Percentiles rank a stretch among this genome's conserved stretches.
phyloP scores from a whole-genome alignment of 2,797 vertebrate species.

The Triplophysa bombifrons region DNA sequence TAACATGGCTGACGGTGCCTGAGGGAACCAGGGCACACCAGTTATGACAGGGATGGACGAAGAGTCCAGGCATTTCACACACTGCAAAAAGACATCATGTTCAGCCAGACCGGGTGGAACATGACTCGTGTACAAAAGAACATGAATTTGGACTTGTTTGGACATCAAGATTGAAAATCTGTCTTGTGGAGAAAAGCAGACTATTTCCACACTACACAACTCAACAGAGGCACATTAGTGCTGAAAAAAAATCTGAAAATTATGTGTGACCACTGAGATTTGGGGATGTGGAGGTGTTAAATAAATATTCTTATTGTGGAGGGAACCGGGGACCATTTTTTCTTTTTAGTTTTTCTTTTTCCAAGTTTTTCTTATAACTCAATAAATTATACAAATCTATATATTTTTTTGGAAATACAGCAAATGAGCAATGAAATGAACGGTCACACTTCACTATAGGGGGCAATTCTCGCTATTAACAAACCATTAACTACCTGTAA shows the following conservation, averaged over 20 bases:
- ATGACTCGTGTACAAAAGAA: conserved; percentile 12
- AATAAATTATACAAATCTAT: not conserved
- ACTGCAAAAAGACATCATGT: conserved; percentile 34
- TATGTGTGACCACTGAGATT: not conserved
- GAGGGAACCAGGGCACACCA: conserved; percentile 52
- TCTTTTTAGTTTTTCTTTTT: too few relatives aligned
- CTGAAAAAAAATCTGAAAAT: not conserved
- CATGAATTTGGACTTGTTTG: conserved; percentile 9
- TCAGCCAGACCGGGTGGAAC: conserved; percentile 35
- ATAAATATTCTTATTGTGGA: not conserved
- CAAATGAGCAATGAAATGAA: not conserved
- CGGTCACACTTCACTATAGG: too few relatives aligned
- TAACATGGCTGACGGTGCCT: conserved; percentile 45
- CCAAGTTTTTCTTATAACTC: not conserved
- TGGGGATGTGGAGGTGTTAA: conserved; percentile 10
- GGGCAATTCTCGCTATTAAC: too few relatives aligned
- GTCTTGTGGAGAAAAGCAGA: not conserved
- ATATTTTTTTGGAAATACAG: too few relatives aligned
- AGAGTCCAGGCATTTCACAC: conserved; percentile 51
- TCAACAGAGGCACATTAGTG: not conserved
- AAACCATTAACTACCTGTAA: too few relatives aligned
- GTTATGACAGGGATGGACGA: conserved; percentile 39
- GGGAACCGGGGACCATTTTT: not conserved
- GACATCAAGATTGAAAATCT: conserved; percentile 6
- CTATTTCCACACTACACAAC: not conserved